phyloP scores from a whole-genome alignment of 2,797 vertebrate species.

The Myripristis jacobus region DNA sequence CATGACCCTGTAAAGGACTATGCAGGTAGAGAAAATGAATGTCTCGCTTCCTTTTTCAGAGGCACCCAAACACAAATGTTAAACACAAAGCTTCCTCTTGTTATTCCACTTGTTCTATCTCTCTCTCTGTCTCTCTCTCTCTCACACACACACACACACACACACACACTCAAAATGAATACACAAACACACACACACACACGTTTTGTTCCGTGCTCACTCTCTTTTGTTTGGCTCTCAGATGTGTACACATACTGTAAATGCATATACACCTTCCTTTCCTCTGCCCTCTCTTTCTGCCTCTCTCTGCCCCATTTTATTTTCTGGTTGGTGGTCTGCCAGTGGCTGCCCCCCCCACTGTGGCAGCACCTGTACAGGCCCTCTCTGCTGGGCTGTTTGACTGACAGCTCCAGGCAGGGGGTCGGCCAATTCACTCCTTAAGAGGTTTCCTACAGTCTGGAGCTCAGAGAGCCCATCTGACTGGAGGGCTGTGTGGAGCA shows the following conservation, averaged over 20 bases:
- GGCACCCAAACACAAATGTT: too few relatives aligned
- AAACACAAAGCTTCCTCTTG: too few relatives aligned
- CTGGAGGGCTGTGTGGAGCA: constrained; percentile 4
- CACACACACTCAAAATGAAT: too few relatives aligned
- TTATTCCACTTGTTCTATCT: too few relatives aligned
- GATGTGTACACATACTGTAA: too few relatives aligned
- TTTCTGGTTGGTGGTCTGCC: constrained; percentile 41
- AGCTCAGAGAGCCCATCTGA: constrained; percentile 16
- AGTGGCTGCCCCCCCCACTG: constrained; percentile 38
- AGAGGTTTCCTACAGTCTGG: constrained; percentile 9
- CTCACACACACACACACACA: too few relatives aligned
- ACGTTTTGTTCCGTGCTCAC: constrained; percentile 11
- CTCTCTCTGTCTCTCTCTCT: background rate
- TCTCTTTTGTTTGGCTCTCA: background rate
- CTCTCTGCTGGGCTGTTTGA: constrained; percentile 40
- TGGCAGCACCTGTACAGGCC: constrained; percentile 61
- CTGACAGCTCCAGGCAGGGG: constrained; percentile 46
- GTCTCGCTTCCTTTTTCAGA: too few relatives aligned
- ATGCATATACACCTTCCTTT: background rate
- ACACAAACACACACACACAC: background rate
- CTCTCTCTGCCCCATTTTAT: constrained; percentile 38
- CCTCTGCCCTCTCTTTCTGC: background rate
- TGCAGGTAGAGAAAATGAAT: too few relatives aligned
- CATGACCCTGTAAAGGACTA: too few relatives aligned
- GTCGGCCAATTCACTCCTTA: constrained; percentile 29